phyloP scores from a whole-genome alignment of 2,113 vertebrate genomes.

The Synodontis membranacea region DNA sequence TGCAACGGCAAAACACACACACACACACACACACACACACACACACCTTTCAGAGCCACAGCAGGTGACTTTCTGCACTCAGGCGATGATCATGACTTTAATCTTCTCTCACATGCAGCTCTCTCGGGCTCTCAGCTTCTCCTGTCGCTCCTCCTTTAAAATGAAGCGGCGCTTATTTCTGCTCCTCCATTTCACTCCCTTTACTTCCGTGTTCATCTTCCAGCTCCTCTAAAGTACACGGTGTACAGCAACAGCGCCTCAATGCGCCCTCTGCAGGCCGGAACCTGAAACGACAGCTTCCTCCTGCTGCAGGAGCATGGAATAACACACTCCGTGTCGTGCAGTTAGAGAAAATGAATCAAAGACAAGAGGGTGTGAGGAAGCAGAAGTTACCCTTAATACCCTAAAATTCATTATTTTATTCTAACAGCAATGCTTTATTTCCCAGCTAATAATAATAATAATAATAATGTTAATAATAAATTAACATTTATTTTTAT shows the following conservation, averaged over 20 bases:
- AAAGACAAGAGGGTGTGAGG: background rate
- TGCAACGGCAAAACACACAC: no score
- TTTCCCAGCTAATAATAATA: background rate
- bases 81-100: background rate
- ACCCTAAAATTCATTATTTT: background rate
- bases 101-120: background rate
- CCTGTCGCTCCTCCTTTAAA: background rate
- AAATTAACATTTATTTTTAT: no score
- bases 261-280: constrained; percentile 10
- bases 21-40: background rate
- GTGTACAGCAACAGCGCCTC: background rate
- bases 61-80: background rate
- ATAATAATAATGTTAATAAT: no score
- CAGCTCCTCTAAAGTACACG: background rate
- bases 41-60: constrained; percentile 1
- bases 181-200: background rate
- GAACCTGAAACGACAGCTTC: background rate
- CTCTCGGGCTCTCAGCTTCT: background rate
- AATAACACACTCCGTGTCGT: background rate
- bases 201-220: background rate
- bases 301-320: background rate
- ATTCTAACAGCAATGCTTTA: no score
- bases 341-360: background rate
- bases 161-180: background rate
- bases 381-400: background rate